A percentile compares a stretch with the other conserved stretches of the same genome.
These are phyloP conservation scores for Mythimna lalbum DNA, from an alignment of 2,888 invertebrate genomes.

Conservation along the genomic window DNA sequence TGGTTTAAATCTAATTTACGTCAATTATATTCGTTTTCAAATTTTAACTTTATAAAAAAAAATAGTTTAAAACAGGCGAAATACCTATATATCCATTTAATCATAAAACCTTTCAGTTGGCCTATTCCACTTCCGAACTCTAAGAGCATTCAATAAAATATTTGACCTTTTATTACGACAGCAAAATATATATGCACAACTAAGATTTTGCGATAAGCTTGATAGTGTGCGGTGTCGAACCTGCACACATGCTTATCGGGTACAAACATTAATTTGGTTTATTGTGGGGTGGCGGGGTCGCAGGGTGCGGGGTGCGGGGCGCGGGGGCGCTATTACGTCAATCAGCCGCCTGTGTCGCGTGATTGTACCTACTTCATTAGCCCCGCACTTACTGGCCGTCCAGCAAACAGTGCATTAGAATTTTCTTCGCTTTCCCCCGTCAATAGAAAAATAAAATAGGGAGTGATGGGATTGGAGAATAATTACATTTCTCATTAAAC, in stretches of 20 bases:
- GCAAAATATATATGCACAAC: constrained; percentile 40
- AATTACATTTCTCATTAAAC: not conserved
- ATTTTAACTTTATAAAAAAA: no score
- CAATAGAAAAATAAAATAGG: constrained; percentile 19
- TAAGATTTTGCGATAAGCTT: constrained; percentile 56
- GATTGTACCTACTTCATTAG: constrained; percentile 69
- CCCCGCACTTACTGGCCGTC: constrained; percentile 57
- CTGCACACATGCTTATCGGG: constrained; percentile 77
- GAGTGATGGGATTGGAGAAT: constrained; percentile 12
- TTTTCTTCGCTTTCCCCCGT: constrained; percentile 43
- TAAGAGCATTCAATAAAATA: constrained; percentile 7
- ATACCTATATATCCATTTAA: no score
- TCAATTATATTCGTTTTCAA: no score
- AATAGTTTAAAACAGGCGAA: no score
- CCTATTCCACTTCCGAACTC: not conserved
- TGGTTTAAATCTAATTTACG: no score
- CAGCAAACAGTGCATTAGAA: constrained; percentile 56
- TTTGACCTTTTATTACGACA: constrained; percentile 25
- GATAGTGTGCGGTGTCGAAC: constrained; percentile 63
- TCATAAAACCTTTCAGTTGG: not conserved
- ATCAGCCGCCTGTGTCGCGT: constrained; percentile 79
- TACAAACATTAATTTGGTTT: constrained; percentile 86
- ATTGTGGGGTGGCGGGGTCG: constrained; percentile 75
- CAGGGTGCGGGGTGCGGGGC: constrained; percentile 40
- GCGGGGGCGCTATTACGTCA: constrained; percentile 72